Base-by-base conservation (phyloP, 2,113 vertebrate species). In the Eublepharis macularius region DNA sequence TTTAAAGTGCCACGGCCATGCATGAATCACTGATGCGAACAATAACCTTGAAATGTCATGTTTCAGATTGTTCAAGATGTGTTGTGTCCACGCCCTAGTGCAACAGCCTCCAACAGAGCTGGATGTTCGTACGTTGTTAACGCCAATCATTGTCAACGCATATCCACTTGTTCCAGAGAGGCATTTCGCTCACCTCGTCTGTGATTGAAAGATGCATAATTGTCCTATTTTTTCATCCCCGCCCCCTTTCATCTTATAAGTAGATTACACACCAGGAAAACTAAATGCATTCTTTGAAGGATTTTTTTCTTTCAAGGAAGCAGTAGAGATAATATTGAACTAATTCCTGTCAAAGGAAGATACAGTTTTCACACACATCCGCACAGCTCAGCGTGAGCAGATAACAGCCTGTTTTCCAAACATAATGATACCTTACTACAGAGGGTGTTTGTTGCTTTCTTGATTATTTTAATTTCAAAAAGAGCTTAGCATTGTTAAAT, bases 391-490 rank as follows among this genome's bases (percentile, higher is more conserved):
- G 91, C 54, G 0, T 82, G 90, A 83, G 66, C 45, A 84, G 65
- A 86, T 1, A 81, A 80, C 85, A 88, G 81, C 81, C 78, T 92
- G 89, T 80, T 87, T 83, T 86, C 75, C 72, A 82, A 91, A 82
- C 51, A 93, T 87, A 88, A 89, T 70, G 87, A 85, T 78, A 91
- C 93, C 89, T 93, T 91, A 76, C 85, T 0, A 0, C 83, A 88
- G 0, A 36, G 83, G 51, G 68, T 10, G 43, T 69, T 80, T n/a
- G 78, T 88, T 87, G 49, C 88, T 91, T 92, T 88, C 82, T 90
- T 92, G 92, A 90, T 90, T 91, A 92, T 89, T 94, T 95, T 90
- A 92, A 93, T 92, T 94, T 93, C 84, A 73, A 77, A 45, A 0
- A 29, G 54, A 34, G 43, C 76, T 80, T 87, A 73, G 70, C 82